Conservation (phyloP, 2,113 vertebrate species). For the Campylomormyrus tamandua region DNA sequence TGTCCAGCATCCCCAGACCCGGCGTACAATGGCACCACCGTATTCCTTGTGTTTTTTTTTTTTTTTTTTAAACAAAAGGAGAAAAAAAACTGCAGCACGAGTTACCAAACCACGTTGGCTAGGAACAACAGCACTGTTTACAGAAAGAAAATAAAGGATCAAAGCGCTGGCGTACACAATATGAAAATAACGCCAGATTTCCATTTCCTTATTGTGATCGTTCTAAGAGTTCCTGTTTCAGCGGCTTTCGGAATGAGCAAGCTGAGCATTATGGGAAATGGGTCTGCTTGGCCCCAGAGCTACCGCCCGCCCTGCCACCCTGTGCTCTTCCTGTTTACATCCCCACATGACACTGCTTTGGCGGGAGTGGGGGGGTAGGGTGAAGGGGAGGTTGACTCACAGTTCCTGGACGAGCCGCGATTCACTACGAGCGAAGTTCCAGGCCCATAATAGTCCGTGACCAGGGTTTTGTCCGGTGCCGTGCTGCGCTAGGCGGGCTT, state of each 20-base stretch:
- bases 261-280: neutral
- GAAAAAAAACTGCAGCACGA: neutral
- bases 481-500: neutral
- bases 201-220: neutral
- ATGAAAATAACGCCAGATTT: neutral
- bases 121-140: neutral
- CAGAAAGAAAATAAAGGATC: neutral
- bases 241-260: neutral
- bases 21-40: neutral
- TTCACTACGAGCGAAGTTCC: slow-evolving; percentile 47
- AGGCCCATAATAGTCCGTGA: slow-evolving; percentile 52
- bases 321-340: slow-evolving; percentile 1
- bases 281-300: neutral
- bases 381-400: neutral
- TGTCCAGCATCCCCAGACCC: neutral
- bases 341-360: neutral
- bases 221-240: neutral
- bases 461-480: neutral
- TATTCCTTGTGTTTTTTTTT: neutral
- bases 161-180: neutral
- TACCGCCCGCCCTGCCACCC: neutral
- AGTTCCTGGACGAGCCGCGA: slow-evolving; percentile 44
- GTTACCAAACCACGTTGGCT: neutral
- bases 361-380: neutral
- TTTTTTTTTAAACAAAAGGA: neutral